These are phyloP conservation scores for Acanthacorydalis orientalis DNA, from an alignment of 2,888 invertebrate genomes.

Conservation along the genomic window DNA sequence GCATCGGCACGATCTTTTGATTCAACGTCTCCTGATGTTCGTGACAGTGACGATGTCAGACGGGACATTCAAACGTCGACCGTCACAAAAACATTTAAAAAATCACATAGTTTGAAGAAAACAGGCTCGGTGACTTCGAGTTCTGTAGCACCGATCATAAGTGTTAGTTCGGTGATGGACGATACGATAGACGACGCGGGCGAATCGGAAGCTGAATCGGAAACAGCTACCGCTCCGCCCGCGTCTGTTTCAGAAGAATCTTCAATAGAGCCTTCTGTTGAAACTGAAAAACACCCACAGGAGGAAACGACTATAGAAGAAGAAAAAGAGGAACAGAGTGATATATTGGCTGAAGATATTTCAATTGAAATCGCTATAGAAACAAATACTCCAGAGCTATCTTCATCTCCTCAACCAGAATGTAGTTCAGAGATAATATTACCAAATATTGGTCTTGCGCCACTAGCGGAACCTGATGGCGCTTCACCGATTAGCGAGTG, in stretches of 20 bases:
- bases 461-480: constrained; percentile 51
- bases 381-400: constrained; percentile 1
- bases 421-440: constrained; percentile 18
- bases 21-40: constrained; percentile 10
- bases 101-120: constrained; percentile 24
- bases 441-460: constrained; percentile 32
- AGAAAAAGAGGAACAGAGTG: constrained; percentile 2
- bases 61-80: constrained; percentile 2
- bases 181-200: constrained; percentile 20
- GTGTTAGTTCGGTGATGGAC: constrained; percentile 55
- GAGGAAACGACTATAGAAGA: constrained; percentile 4
- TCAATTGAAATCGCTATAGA: neutral
- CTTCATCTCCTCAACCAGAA: constrained; percentile 13
- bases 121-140: constrained; percentile 24
- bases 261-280: constrained; percentile 6
- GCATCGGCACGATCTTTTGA: constrained; percentile 14
- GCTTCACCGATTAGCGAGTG: constrained; percentile 47
- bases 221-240: constrained; percentile 8
- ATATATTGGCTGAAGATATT: too few relatives aligned
- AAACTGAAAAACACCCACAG: constrained; percentile 9
- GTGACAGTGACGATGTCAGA: constrained; percentile 5
- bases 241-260: constrained; percentile 8
- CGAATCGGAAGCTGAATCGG: constrained; percentile 6
- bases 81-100: constrained; percentile 22
- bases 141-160: constrained; percentile 40